A percentile compares a stretch with the other conserved stretches of the same genome.
Evolutionary conservation across 2,113 vertebrate genomes (phyloP).

Genomic region (Oceanites oceanicus): DNA sequence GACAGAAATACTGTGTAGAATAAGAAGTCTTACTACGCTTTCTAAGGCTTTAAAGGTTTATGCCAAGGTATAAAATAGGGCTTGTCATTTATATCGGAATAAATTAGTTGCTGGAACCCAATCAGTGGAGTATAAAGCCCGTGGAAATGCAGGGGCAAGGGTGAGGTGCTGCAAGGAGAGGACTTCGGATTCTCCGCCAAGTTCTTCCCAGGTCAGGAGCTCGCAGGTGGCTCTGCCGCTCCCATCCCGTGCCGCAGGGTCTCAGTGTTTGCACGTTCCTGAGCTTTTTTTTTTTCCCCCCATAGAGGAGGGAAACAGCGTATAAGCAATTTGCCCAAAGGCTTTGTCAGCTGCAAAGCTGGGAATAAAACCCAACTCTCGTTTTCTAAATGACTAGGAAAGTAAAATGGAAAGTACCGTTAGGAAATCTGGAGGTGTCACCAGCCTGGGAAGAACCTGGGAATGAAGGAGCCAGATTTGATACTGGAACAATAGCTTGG

Average conservation of each 20-base stretch:
- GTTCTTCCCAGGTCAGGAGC: neutral
- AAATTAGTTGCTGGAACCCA: neutral
- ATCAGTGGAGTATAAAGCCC: neutral
- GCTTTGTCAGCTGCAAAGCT: neutral
- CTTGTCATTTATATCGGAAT: neutral
- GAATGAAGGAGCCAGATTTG: neutral
- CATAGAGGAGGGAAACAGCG: neutral
- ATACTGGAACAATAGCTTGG: neutral
- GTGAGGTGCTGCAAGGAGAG: too few species aligned
- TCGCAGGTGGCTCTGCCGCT: fast-evolving
- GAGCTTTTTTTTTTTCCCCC: neutral
- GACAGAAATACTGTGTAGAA: neutral
- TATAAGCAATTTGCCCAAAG: neutral
- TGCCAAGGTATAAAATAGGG: neutral
- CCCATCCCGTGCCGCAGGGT: neutral
- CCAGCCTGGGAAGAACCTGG: neutral
- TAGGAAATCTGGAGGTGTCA: neutral
- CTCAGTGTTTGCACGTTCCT: neutral
- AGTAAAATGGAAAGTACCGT: too few species aligned
- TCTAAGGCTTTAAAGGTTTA: neutral
- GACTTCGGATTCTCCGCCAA: fast-evolving
- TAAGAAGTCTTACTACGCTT: neutral
- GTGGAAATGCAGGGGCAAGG: too few species aligned
- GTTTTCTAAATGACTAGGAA: neutral
- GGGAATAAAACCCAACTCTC: neutral